phyloP scores from a whole-genome alignment of 2,888 invertebrate species.

The Nomada fucata region DNA sequence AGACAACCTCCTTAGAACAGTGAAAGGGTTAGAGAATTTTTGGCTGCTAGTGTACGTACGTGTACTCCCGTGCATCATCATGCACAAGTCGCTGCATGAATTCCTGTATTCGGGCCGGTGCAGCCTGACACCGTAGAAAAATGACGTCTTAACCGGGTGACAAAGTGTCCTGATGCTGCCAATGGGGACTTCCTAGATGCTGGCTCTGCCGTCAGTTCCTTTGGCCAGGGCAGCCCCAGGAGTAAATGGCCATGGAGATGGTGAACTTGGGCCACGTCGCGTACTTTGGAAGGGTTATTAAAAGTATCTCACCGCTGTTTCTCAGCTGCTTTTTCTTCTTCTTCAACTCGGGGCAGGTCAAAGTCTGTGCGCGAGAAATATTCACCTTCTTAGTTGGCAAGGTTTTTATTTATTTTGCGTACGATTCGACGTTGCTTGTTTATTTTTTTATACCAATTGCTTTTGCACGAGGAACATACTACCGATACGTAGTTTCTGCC shows the following conservation, averaged over 20 bases:
- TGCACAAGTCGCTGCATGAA: conserved; percentile 17
- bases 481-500: not conserved
- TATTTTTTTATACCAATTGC: not conserved
- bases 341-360: not conserved
- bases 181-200: conserved; percentile 68
- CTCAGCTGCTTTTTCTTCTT: conserved; percentile 31
- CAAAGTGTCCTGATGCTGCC: conserved; percentile 74
- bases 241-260: conserved; percentile 53
- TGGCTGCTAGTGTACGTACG: too few relatives aligned
- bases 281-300: conserved; percentile 58
- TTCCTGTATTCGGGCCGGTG: conserved; percentile 29
- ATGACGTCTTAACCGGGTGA: conserved; percentile 73
- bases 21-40: too few relatives aligned
- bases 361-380: conserved; percentile 48
- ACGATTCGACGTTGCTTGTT: conserved; percentile 3
- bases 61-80: too few relatives aligned
- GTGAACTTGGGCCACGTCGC: conserved; percentile 27
- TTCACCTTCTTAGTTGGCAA: conserved; percentile 49
- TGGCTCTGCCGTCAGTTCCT: conserved; percentile 42
- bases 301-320: conserved; percentile 53
- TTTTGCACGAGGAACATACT: too few relatives aligned
- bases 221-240: conserved; percentile 18
- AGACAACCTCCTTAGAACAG: too few relatives aligned
- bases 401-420: conserved; percentile 53
- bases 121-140: conserved; percentile 59